phyloP scores from a whole-genome alignment of 1,140 invertebrate species.

The Listronotus bonariensis region DNA sequence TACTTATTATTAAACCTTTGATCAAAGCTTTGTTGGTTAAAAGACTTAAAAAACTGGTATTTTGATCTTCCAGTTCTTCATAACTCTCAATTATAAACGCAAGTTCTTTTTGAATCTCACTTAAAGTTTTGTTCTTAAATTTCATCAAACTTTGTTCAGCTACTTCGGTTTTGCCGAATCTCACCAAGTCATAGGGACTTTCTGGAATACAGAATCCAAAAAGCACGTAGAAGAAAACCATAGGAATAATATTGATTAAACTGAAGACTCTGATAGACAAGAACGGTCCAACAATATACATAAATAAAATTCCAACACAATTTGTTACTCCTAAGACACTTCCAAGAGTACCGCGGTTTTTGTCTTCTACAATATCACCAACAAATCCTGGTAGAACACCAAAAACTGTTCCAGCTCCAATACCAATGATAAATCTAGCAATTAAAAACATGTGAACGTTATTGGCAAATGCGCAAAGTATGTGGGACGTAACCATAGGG shows the following conservation, averaged over 20 bases:
- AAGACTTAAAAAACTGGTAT: conserved; percentile 57
- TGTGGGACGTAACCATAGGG: conserved; percentile 55
- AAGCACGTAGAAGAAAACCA: conserved; percentile 58
- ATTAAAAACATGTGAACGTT: conserved; percentile 51
- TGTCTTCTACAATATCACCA: conserved; percentile 58
- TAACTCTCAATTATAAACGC: conserved; percentile 58
- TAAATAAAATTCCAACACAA: conserved; percentile 40
- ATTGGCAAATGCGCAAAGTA: conserved; percentile 55
- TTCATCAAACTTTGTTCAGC: conserved; percentile 37
- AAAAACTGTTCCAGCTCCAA: conserved; percentile 57
- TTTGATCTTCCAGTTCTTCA: conserved; percentile 35
- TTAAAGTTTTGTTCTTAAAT: conserved; percentile 26
- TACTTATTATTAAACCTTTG: conserved; percentile 70
- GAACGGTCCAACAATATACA: conserved; percentile 65
- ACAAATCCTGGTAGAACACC: conserved; percentile 60
- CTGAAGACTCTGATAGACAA: conserved; percentile 61
- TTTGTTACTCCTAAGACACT: conserved; percentile 68
- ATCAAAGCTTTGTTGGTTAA: conserved; percentile 60
- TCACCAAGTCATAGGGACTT: conserved; percentile 64
- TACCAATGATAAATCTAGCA: conserved; percentile 57
- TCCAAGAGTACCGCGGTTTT: conserved; percentile 43
- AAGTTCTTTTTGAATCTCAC: conserved; percentile 65
- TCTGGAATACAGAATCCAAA: conserved; percentile 68
- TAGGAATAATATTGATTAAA: conserved; percentile 57
- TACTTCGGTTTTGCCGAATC: conserved; percentile 9